Evolutionary conservation across 1,140 invertebrate genomes (phyloP).

Genomic region (Hyles vespertilio): DNA sequence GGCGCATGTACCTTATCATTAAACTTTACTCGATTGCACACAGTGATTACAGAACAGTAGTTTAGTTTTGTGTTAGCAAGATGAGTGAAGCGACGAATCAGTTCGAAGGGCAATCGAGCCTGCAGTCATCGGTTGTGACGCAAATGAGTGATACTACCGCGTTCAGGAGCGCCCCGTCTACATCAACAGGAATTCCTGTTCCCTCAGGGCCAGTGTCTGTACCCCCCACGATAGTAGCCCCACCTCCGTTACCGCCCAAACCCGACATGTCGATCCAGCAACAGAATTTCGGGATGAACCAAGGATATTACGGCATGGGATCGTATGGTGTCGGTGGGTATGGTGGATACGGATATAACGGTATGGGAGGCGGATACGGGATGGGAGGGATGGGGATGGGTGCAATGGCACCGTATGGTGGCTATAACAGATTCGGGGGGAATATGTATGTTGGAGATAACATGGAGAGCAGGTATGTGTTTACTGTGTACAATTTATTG

Average conservation of each 20-base stretch:
- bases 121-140: too few relatives aligned
- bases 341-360: conserved; percentile 43
- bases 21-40: conserved; percentile 7
- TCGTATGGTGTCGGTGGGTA: conserved; percentile 39
- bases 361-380: conserved; percentile 33
- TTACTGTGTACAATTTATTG: conserved; percentile 5
- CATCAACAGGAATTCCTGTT: conserved; percentile 32
- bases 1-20: conserved; percentile 15
- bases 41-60: conserved; percentile 1
- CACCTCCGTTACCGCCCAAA: conserved; percentile 50
- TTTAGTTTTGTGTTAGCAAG: conserved; percentile 15
- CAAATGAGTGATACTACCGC: neutral
- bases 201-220: conserved; percentile 23
- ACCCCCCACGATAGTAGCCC: conserved; percentile 1
- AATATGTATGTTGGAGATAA: conserved; percentile 67
- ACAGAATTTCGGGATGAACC: conserved; percentile 40
- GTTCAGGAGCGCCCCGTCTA: conserved; percentile 31
- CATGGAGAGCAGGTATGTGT: conserved; percentile 77
- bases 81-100: conserved; percentile 44
- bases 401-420: conserved; percentile 39
- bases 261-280: conserved; percentile 38
- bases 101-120: conserved; percentile 9
- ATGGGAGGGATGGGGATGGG: conserved; percentile 53
- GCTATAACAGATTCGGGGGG: conserved; percentile 68
- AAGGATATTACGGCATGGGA: conserved; percentile 32